A percentile compares a stretch with the other conserved stretches of the same genome.
Evolutionary conservation across 2,113 vertebrate species (phyloP).

Genomic region (Chamaetylas fuelleborni): DNA sequence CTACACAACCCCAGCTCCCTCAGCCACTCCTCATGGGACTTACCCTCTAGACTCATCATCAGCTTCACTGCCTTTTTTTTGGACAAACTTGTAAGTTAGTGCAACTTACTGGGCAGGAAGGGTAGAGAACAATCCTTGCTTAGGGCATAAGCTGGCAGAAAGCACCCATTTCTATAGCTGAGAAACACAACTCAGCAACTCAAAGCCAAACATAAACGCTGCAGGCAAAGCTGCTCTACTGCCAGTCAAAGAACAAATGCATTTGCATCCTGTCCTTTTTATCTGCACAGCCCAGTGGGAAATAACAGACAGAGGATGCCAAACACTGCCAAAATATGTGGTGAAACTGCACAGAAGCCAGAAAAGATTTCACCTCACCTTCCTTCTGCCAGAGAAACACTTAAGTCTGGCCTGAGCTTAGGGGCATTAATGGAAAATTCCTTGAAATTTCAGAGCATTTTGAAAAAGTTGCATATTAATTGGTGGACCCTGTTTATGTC

Average conservation of each 20-base stretch:
- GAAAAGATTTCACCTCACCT: background rate
- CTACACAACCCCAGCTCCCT: background rate
- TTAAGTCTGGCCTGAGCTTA: background rate
- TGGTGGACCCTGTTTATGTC: background rate
- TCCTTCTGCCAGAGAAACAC: background rate
- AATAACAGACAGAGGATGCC: background rate
- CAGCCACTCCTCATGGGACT: background rate
- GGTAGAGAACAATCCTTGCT: background rate
- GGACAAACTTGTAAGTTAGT: background rate
- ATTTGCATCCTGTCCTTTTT: background rate
- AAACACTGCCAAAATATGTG: background rate
- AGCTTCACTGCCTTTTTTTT: background rate
- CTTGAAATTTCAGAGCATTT: background rate
- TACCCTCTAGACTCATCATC: background rate
- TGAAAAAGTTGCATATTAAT: background rate
- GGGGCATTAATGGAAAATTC: background rate
- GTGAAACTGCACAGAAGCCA: background rate
- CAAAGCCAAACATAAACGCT: background rate
- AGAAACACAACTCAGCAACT: background rate
- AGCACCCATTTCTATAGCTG: background rate
- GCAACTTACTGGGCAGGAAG: background rate
- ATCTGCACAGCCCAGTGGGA: background rate
- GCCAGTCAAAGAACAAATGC: background rate
- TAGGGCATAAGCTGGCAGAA: background rate
- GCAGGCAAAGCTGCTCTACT: background rate